Conservation (phyloP, 2,888 invertebrate species). For the Mimumesa dahlbomi region DNA sequence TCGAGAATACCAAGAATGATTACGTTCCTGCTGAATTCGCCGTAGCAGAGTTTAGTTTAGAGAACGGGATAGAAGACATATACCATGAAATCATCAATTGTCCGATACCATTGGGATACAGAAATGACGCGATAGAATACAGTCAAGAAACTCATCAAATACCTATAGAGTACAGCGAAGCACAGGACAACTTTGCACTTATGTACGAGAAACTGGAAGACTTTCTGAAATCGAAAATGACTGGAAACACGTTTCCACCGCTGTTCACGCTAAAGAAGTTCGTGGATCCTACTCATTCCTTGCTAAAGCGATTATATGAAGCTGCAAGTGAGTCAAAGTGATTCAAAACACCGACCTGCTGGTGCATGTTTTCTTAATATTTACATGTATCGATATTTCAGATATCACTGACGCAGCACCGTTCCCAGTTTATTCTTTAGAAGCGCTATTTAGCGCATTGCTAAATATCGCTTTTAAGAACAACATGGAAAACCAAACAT, state of each 20-base stretch:
- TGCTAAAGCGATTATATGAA: constrained; percentile 57
- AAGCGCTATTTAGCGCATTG: constrained; percentile 73
- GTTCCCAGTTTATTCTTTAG: constrained; percentile 72
- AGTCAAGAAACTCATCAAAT: constrained; percentile 81
- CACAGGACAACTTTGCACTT: constrained; percentile 69
- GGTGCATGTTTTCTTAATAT: constrained; percentile 9
- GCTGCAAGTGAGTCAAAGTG: constrained; percentile 54
- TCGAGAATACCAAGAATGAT: constrained; percentile 40
- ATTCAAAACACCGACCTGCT: no score
- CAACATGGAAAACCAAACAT: not conserved
- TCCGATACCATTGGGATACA: constrained; percentile 79
- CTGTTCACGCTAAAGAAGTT: constrained; percentile 77
- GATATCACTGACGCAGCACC: not conserved
- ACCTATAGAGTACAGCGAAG: constrained; percentile 74
- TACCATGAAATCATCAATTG: constrained; percentile 79
- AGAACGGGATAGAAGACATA: constrained; percentile 76
- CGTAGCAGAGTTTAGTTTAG: constrained; percentile 80
- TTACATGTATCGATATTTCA: constrained; percentile 19
- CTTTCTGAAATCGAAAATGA: constrained; percentile 74
- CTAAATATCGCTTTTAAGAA: constrained; percentile 70
- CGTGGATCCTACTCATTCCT: constrained; percentile 37
- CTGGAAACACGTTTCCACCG: constrained; percentile 72
- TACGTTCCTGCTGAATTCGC: constrained; percentile 83
- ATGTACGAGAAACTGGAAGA: constrained; percentile 78
- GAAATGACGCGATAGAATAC: constrained; percentile 78